Conservation (phyloP, 2,888 invertebrate genomes). For the Augiades crinisus region DNA sequence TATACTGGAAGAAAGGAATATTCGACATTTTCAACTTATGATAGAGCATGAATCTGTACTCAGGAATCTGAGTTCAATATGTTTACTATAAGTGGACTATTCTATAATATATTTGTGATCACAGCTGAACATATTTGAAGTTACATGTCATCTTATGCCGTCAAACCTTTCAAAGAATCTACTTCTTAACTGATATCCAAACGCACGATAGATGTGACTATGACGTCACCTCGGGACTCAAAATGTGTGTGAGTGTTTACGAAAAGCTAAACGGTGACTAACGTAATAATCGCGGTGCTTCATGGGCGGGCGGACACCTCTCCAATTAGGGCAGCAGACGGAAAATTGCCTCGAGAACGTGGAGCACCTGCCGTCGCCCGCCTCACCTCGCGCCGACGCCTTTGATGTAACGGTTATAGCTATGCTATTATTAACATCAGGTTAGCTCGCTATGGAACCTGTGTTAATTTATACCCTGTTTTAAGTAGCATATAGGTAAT, state of each 20-base stretch:
- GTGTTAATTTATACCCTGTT: neutral
- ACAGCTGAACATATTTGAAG: too few species aligned
- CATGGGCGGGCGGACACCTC: slow-evolving; percentile 33
- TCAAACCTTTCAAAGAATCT: too few species aligned
- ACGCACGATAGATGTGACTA: too few species aligned
- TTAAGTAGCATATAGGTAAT: too few species aligned
- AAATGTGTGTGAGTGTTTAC: neutral
- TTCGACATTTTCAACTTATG: too few species aligned
- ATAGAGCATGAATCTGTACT: too few species aligned
- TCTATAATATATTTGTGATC: too few species aligned
- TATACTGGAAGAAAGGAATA: neutral
- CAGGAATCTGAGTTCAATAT: too few species aligned
- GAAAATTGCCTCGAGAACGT: slow-evolving; percentile 36
- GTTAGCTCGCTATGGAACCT: neutral
- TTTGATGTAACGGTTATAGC: slow-evolving; percentile 15
- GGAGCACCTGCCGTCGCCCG: slow-evolving; percentile 31
- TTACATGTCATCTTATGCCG: too few species aligned
- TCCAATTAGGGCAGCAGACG: slow-evolving; percentile 41
- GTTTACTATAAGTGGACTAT: too few species aligned
- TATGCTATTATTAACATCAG: neutral
- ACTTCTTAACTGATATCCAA: too few species aligned
- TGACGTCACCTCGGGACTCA: too few species aligned
- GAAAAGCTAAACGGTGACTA: slow-evolving; percentile 25
- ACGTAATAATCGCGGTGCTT: slow-evolving; percentile 25
- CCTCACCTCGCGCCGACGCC: neutral